phyloP scores from a whole-genome alignment of 2,888 invertebrate genomes.

The Cancer borealis region DNA sequence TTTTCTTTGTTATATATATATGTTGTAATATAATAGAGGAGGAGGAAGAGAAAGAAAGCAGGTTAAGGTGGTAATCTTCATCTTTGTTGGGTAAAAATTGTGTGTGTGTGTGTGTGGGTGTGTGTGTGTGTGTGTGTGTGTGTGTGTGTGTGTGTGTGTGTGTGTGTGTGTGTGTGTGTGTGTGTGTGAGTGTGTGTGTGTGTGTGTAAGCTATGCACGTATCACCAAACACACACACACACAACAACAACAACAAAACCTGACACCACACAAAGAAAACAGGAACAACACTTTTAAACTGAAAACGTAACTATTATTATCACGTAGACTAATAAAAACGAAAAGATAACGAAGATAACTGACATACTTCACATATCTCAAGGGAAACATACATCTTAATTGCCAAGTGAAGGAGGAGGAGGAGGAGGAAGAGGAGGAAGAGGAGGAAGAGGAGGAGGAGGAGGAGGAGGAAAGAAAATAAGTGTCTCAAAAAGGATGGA shows the following conservation, averaged over 20 bases:
- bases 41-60: too few species aligned
- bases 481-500: not conserved
- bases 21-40: too few species aligned
- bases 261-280: not conserved
- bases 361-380: not conserved
- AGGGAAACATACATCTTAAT: not conserved
- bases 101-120: slow-evolving; percentile 35
- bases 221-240: too few species aligned
- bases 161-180: too few species aligned
- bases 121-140: slow-evolving; percentile 46
- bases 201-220: too few species aligned
- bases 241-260: not conserved
- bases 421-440: not conserved
- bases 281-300: not conserved
- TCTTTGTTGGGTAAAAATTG: too few species aligned
- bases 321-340: not conserved
- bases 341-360: not conserved
- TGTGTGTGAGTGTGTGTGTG: too few species aligned
- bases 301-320: not conserved
- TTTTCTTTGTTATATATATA: too few species aligned
- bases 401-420: not conserved
- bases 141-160: slow-evolving; percentile 49
- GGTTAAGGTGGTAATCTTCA: too few species aligned
- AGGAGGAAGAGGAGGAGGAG: too few species aligned
- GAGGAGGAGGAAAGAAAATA: not conserved